Evolutionary conservation across 2,888 invertebrate species (phyloP).

Genomic region (Operophtera brumata): DNA sequence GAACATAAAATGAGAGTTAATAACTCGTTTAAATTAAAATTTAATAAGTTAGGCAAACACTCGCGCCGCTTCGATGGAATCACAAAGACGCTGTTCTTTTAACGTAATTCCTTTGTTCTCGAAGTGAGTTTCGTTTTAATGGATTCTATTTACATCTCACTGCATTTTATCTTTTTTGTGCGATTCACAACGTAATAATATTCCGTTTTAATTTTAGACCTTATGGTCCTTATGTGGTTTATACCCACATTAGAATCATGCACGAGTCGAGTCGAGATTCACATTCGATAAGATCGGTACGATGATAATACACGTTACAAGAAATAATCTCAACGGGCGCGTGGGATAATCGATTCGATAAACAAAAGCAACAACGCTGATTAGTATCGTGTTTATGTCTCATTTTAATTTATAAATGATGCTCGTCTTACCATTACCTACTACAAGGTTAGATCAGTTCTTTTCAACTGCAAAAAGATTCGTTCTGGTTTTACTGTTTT

Average conservation of each 20-base stretch:
- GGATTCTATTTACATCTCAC: constrained; percentile 25
- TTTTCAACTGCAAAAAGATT: constrained; percentile 17
- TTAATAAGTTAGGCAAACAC: constrained; percentile 27
- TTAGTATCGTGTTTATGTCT: constrained; percentile 55
- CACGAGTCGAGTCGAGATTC: constrained; percentile 51
- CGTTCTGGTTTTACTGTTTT: constrained; percentile 11
- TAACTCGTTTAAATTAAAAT: constrained; percentile 15
- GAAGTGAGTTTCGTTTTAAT: constrained; percentile 22
- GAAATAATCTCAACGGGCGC: constrained; percentile 51
- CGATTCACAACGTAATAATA: constrained; percentile 24
- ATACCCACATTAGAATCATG: constrained; percentile 43
- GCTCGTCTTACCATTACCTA: not conserved
- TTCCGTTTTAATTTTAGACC: constrained; percentile 21
- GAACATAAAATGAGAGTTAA: constrained; percentile 26
- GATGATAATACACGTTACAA: constrained; percentile 51
- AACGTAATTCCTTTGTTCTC: constrained; percentile 29
- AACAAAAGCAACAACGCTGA: constrained; percentile 57
- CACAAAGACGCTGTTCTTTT: constrained; percentile 26
- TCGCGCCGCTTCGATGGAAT: constrained; percentile 17
- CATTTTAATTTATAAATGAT: constrained; percentile 43
- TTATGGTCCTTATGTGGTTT: too few species aligned
- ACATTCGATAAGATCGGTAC: constrained; percentile 53
- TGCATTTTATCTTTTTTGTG: constrained; percentile 25
- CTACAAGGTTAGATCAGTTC: not conserved
- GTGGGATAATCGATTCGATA: constrained; percentile 67